Percentiles rank a stretch among this genome's conserved stretches.
phyloP scores from a whole-genome alignment of 2,113 vertebrate genomes.

The Miniopterus natalensis region DNA sequence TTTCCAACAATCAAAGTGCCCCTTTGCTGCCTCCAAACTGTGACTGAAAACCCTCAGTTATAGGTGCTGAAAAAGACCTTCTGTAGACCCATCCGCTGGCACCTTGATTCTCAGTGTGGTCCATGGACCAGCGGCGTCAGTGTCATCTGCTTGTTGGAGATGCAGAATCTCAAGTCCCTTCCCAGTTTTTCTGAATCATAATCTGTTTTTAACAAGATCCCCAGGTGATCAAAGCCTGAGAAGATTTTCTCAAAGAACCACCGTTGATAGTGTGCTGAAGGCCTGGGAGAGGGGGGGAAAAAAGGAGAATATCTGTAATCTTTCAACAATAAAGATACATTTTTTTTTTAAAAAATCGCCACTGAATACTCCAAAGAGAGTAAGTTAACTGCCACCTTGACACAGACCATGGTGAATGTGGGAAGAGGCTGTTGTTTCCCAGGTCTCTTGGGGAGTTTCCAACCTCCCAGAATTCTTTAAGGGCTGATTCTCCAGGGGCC shows the following conservation, averaged over 20 bases:
- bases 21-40: not conserved
- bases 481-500: not conserved
- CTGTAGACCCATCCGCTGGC: not conserved
- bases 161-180: not conserved
- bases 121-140: not conserved
- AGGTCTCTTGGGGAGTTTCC: not conserved
- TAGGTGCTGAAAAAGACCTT: not conserved
- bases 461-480: not conserved
- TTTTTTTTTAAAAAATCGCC: not conserved
- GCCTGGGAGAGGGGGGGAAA: too few species aligned
- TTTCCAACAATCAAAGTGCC: not conserved
- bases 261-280: too few species aligned
- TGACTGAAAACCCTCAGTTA: not conserved
- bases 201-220: not conserved
- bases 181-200: not conserved
- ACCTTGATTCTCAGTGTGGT: not conserved
- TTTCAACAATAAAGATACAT: too few species aligned
- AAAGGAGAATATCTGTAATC: too few species aligned
- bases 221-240: not conserved
- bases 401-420: not conserved
- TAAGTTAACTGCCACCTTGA: not conserved
- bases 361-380: conserved; percentile 7
- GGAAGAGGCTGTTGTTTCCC: not conserved
- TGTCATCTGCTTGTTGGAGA: not conserved
- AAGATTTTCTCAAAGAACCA: not conserved